Evolutionary conservation across 2,113 vertebrate species (phyloP).

Genomic region (Festucalex cinctus): DNA sequence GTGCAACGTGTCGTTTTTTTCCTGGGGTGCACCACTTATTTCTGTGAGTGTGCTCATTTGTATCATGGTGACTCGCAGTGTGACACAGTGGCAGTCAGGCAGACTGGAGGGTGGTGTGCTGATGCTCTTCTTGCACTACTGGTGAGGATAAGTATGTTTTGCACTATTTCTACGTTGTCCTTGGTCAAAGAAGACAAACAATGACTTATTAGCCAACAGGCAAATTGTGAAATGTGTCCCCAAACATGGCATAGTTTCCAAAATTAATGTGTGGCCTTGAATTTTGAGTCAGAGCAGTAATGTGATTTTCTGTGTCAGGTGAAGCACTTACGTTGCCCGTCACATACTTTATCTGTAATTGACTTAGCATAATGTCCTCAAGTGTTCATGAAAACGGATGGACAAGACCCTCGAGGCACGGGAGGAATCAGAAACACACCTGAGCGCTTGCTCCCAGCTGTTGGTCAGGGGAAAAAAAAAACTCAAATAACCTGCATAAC

Average conservation of each 20-base stretch:
- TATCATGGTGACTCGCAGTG: background rate
- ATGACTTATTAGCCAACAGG: background rate
- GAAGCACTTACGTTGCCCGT: too few relatives aligned
- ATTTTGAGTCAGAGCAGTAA: too few relatives aligned
- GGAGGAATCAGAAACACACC: slow-evolving; percentile 46
- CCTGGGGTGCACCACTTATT: background rate
- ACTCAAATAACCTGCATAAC: background rate
- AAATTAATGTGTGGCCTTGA: background rate
- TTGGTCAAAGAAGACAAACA: background rate
- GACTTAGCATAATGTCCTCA: slow-evolving; percentile 9
- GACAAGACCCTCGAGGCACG: slow-evolving; percentile 24
- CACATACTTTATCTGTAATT: slow-evolving; percentile 1
- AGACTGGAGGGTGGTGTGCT: background rate
- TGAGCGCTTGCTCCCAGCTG: slow-evolving; percentile 52
- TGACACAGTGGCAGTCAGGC: background rate
- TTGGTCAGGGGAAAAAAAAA: background rate
- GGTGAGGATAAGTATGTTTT: background rate
- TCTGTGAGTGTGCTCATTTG: background rate
- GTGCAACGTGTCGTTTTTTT: background rate
- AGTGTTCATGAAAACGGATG: slow-evolving; percentile 37
- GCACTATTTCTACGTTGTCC: background rate
- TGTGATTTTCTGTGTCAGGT: background rate
- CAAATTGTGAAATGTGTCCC: background rate
- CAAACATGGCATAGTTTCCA: background rate
- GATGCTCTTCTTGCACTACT: background rate